phyloP scores from a whole-genome alignment of 2,888 invertebrate genomes.

The Caenorhabditis zanzibari region DNA sequence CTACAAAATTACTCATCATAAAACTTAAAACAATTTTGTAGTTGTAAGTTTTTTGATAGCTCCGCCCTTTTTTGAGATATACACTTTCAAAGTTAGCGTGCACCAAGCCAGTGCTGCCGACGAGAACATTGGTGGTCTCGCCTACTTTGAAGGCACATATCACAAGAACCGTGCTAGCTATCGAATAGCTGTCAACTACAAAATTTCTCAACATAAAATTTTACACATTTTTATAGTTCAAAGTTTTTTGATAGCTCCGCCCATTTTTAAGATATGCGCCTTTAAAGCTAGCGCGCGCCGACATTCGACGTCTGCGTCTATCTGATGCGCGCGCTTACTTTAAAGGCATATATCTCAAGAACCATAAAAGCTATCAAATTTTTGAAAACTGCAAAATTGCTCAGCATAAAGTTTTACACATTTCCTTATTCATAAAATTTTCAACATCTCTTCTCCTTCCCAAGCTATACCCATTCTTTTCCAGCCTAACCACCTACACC shows the following conservation, averaged over 20 bases:
- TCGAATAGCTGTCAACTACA: neutral
- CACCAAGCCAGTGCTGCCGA: neutral
- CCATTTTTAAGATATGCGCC: too few relatives aligned
- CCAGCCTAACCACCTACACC: slow-evolving; percentile 11
- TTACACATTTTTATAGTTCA: too few relatives aligned
- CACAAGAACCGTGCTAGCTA: neutral
- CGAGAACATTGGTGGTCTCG: neutral
- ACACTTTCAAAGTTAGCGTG: neutral
- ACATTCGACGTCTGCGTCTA: too few relatives aligned
- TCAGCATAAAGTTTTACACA: neutral
- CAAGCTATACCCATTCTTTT: neutral
- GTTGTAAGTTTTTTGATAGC: neutral
- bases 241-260: too few relatives aligned
- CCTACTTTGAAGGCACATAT: neutral
- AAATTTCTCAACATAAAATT: too few relatives aligned
- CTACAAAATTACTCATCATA: neutral
- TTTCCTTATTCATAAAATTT: neutral
- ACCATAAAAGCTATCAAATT: too few relatives aligned
- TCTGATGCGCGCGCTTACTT: too few relatives aligned
- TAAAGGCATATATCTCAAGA: too few relatives aligned
- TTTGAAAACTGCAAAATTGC: too few relatives aligned
- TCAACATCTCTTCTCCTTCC: too few relatives aligned
- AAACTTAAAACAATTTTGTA: neutral
- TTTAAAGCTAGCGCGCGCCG: too few relatives aligned
- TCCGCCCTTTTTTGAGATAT: neutral